Evolutionary conservation across 2,797 vertebrate genomes (phyloP), one percentile per base, ranked within the genome.

Genomic region (Bucorvus abyssinicus): DNA sequence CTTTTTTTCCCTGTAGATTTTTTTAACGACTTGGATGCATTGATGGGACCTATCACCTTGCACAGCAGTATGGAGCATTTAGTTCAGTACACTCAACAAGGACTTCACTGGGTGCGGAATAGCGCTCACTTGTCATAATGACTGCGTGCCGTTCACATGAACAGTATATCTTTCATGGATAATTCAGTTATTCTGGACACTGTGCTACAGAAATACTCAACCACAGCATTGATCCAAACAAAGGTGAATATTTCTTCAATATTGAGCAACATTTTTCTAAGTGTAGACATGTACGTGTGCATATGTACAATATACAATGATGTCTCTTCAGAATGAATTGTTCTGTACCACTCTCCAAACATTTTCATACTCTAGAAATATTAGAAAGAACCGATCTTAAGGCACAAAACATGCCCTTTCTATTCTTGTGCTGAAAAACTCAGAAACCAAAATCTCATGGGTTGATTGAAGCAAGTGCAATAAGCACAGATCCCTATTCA

Each of bases 41-140:
- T 99, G 97, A 99, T 99, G 97, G 99, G 99, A 76, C 99, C 99
- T 1, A 90, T 99, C 97, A 99, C 99, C 94, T 98, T 99, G 94
- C 99, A 99, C 98, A 99, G 99, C 98, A 99, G 98, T 98, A 98
- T 99, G 97, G 98, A 98, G 91, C 99, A 99, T 78, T 98, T 99
- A 63, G 99, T 99, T 92, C 99, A 99, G 85, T 99, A 99, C 97
- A 99, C 99, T 93, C 98, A 99, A 93, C 99, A 99, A 97, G 99
- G 99, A 97, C 98, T 99, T 68, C 99, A 99, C 97, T 99, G 99
- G 99, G 99, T 99, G 96, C 98, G 99, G 84, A 99, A 98, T 73
- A 99, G 98, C 89, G 87, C 98, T 97, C 99, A 99, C 97, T 98
- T 98, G 82, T 98, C 98, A 55, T 99, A 98, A 98, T 96, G 96